A percentile compares a stretch with the other conserved stretches of the same genome.
Evolutionary conservation across 1,140 invertebrate species (phyloP).

Genomic region (Limonius californicus): DNA sequence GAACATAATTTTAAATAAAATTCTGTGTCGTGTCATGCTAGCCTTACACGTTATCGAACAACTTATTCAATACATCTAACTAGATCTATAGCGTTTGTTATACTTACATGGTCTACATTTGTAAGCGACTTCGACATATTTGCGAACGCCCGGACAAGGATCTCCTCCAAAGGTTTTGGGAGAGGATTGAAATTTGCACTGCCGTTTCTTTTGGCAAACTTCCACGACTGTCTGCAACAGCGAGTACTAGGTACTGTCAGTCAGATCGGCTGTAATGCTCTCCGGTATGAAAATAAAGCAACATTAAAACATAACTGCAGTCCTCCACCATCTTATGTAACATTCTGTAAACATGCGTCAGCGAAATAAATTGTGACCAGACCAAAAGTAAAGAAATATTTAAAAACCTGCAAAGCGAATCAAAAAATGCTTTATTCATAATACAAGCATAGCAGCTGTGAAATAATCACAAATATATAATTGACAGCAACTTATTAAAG

Average conservation of each 20-base stretch:
- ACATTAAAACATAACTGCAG: conserved; percentile 9
- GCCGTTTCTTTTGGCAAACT: conserved; percentile 84
- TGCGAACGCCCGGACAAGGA: conserved; percentile 79
- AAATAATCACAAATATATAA: background rate
- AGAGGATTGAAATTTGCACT: conserved; percentile 81
- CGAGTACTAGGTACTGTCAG: conserved; percentile 69
- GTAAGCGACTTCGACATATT: conserved; percentile 89
- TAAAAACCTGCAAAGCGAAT: background rate
- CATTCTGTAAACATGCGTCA: background rate
- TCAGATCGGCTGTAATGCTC: conserved; percentile 44
- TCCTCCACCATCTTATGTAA: background rate
- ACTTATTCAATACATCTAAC: too few relatives aligned
- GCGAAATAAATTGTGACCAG: background rate
- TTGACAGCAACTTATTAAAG: background rate
- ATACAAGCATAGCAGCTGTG: background rate
- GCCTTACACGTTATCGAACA: too few relatives aligned
- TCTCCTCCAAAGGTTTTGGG: conserved; percentile 77
- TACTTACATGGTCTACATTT: conserved; percentile 94
- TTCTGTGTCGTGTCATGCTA: too few relatives aligned
- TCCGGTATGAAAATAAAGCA: background rate
- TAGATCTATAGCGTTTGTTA: too few relatives aligned
- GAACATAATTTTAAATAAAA: too few relatives aligned
- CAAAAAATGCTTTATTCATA: background rate
- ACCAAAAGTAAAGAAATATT: background rate
- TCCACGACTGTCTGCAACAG: conserved; percentile 90